Conservation (phyloP, 2,113 vertebrate species). For the Oreocharis arfaki region DNA sequence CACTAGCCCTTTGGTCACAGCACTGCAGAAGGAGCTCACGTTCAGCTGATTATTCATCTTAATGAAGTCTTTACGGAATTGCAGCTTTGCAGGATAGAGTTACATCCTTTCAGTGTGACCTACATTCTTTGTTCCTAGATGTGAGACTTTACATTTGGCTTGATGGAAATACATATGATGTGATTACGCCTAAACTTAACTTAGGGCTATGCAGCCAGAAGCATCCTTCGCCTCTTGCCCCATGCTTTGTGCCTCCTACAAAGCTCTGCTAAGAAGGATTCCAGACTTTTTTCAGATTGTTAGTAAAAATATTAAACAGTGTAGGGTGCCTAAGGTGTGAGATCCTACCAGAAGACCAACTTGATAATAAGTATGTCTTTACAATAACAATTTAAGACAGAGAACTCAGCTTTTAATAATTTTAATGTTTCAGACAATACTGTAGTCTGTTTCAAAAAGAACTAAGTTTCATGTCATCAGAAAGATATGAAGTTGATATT, state of each 20-base stretch:
- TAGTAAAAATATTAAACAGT: neutral
- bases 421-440: neutral
- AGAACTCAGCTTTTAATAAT: neutral
- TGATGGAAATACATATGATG: neutral
- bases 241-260: neutral
- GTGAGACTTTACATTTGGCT: conserved; percentile 39
- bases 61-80: conserved; percentile 59
- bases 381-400: neutral
- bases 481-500: neutral
- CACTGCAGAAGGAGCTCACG: conserved; percentile 36
- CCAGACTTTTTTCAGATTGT: neutral
- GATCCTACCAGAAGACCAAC: neutral
- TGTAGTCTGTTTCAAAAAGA: neutral
- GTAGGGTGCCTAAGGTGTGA: neutral
- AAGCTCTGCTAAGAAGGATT: neutral
- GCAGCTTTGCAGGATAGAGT: conserved; percentile 55
- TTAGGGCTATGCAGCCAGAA: neutral
- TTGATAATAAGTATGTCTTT: neutral
- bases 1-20: conserved; percentile 23
- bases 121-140: conserved; percentile 58
- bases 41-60: conserved; percentile 63
- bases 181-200: neutral
- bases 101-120: conserved; percentile 54
- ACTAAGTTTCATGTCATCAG: neutral
- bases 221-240: neutral